Base-by-base conservation (phyloP, 2,797 vertebrate genomes). In the Oreonectes daqikongensis region DNA sequence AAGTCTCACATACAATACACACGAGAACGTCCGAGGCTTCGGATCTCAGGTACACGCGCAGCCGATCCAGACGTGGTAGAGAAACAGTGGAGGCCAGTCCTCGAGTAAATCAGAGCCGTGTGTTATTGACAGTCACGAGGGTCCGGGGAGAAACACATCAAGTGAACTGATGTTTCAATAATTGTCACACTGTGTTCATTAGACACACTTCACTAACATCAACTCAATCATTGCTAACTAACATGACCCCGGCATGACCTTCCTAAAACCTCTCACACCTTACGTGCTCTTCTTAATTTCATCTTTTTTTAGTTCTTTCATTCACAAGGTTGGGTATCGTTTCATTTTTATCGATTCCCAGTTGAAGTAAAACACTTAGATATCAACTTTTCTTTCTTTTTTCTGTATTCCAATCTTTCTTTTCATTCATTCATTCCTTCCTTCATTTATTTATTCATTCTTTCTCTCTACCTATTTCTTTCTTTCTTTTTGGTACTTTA, bases 111-210 rank as follows among this genome's bases (percentile, higher is more conserved):
- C 9, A 9, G 44, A 48, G 17, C 9, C 9, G 18, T 50, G n/a
- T 50, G 48, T 50, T 50, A 50, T 50, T 50, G 48, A 50, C 10
- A 10, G 44, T 46, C 15, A 72, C 12, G 57, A 20, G 26, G 26
- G n/a, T 46, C 64, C 9, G 2, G 26, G 35, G 38, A 57, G 8
- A 30, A 57, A 46, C 63, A 57, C 2, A 46, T 57, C 24, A 57
- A 46, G 10, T 24, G 38, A 24, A 42, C 3, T 59, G 14, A 59
- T 18, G 48, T 48, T 48, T 48, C 17, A 48, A 18, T n/a, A 24
- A 20, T 26, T 59, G 60, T 75, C 55, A 32, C 86, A 83, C 81
- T 81, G 81, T 80, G 85, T 86, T 84, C 87, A 89, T 87, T 86
- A 84, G 72, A 76, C 77, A 81, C 57, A 81, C 65, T 72, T 78